These are phyloP conservation scores for Mactromeris polynyma DNA, from an alignment of 2,888 invertebrate genomes.

Conservation along the genomic window DNA sequence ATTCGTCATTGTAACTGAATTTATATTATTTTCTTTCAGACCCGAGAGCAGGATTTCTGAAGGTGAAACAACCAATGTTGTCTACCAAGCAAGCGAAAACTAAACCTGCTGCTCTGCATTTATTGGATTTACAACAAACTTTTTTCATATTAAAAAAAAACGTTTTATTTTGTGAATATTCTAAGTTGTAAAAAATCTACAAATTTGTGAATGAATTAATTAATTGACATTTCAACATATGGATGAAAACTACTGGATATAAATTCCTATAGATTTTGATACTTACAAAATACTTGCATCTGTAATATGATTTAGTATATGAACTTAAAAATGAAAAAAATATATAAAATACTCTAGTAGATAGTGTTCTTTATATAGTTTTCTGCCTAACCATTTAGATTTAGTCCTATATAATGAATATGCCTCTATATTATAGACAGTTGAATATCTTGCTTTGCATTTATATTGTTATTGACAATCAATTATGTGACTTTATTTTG, in stretches of 20 bases:
- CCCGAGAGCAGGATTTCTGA: constrained; percentile 19
- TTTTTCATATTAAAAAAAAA: not conserved
- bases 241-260: too few species aligned
- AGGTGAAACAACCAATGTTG: constrained; percentile 13
- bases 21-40: not conserved
- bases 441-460: too few species aligned
- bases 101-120: not conserved
- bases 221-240: too few species aligned
- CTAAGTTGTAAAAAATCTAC: not conserved
- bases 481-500: not conserved
- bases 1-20: not conserved
- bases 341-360: not conserved
- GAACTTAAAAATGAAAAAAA: not conserved
- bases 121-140: not conserved
- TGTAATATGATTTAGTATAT: not conserved
- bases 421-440: not conserved
- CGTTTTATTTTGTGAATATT: not conserved
- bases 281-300: not conserved
- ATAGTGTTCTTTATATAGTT: not conserved
- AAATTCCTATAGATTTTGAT: not conserved
- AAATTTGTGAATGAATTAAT: not conserved
- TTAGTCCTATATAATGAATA: not conserved
- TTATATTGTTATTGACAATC: too few species aligned
- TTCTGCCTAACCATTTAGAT: not conserved
- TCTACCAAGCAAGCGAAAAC: not conserved